These are phyloP conservation scores for Chanos chanos DNA, from an alignment of 2,797 vertebrate species.

Conservation along the genomic window DNA sequence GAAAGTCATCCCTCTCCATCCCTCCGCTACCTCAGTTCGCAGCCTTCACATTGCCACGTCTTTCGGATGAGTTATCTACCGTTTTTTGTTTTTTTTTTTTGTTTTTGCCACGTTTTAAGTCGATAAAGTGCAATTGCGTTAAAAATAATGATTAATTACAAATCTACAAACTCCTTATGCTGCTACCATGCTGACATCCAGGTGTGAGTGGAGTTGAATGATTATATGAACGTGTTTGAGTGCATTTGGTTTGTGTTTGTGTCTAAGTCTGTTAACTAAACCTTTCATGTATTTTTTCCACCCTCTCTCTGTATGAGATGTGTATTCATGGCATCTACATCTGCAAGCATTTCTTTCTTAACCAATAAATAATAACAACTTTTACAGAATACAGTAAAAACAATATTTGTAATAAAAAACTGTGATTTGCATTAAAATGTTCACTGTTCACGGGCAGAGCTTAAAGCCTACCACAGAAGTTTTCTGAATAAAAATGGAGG, in stretches of 20 bases:
- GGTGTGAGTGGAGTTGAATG: slow-evolving; percentile 28
- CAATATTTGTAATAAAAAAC: slow-evolving; percentile 34
- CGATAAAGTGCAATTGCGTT: slow-evolving; percentile 72
- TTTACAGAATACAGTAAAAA: slow-evolving; percentile 50
- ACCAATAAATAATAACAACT: slow-evolving; percentile 71
- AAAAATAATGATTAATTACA: slow-evolving; percentile 43
- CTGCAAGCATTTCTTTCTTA: slow-evolving; percentile 12
- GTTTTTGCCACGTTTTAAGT: slow-evolving; percentile 32
- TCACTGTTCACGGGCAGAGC: slow-evolving; percentile 1
- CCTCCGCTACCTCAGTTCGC: background rate
- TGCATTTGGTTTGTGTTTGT: slow-evolving; percentile 7
- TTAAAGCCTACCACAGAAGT: slow-evolving; percentile 4
- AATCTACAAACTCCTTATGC: slow-evolving; percentile 42
- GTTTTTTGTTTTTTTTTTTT: slow-evolving; percentile 24
- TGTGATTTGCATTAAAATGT: slow-evolving; percentile 42
- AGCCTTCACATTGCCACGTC: slow-evolving; percentile 9
- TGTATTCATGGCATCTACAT: slow-evolving; percentile 34
- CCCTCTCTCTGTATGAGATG: slow-evolving; percentile 51
- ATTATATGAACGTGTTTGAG: slow-evolving; percentile 24
- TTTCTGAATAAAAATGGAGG: slow-evolving; percentile 37
- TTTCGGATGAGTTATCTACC: slow-evolving; percentile 27
- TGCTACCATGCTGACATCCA: slow-evolving; percentile 10
- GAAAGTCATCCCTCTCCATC: background rate
- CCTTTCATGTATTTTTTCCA: slow-evolving; percentile 19
- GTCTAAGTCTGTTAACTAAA: slow-evolving; percentile 11